Evolutionary conservation across 2,113 vertebrate genomes (phyloP), one percentile per base, ranked within the genome.

Genomic region (Malurus alboscapulatus): DNA sequence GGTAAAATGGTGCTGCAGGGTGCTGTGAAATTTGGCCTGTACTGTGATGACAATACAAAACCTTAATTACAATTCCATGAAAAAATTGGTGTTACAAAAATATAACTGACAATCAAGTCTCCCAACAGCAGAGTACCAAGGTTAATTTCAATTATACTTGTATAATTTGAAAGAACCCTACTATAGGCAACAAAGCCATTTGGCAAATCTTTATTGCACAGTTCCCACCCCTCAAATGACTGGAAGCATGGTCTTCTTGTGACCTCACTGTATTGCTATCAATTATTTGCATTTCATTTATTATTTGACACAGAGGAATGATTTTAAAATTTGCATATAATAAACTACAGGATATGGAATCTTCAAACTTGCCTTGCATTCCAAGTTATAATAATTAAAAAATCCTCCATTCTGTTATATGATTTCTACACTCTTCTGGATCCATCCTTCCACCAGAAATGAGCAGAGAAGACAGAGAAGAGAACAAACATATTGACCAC

Each of bases 211-310:
- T 68, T 80, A 58, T 22, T 75, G 24, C 30, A 48, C 18, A 19
- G 0, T 15, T 7, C 22, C 7, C 8, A 1, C 1, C 2, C 17
- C 5, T 1, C 1, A 68, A 51, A 66, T 17, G 12, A 5, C 10
- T 78, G 42, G n/a, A 84, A 87, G 40, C 19, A 17, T 5, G 3
- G 22, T 61, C 42, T 25, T 68, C n/a, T 54, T 63, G 16, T 66
- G 76, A 66, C 8, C 15, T 66, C 29, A 50, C 11, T 47, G 29
- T 34, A 25, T 11, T 59, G 36, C 8, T 51, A 44, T 26, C 16
- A 42, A 13, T 38, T 76, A 10, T 54, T 83, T 92, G 32, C 25
- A 73, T 57, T 17, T 47, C 15, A 30, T 14, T 2, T 30, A n/a
- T 32, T 71, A 40, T 27, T 57, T 58, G 26, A 45, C 19, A 59